phyloP scores from a whole-genome alignment of 1,140 invertebrate genomes.

The Frieseomelitta varia region DNA sequence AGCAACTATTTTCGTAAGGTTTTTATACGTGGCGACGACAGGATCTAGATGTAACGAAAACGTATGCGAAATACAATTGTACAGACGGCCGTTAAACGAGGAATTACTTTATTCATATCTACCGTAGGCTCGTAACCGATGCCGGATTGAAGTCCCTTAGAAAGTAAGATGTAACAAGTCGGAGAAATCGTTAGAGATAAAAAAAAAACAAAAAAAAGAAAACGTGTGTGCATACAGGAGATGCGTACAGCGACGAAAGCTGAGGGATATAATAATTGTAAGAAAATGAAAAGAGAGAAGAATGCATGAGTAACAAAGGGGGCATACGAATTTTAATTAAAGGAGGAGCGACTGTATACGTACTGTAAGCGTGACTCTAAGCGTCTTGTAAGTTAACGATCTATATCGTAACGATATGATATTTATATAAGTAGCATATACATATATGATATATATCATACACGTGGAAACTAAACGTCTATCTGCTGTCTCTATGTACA shows the following conservation, averaged over 20 bases:
- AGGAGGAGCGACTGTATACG: slow-evolving; percentile 32
- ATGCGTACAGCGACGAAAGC: too few relatives aligned
- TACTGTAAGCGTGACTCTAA: slow-evolving; percentile 30
- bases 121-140: slow-evolving; percentile 19
- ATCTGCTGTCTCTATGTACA: slow-evolving; percentile 57
- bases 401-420: slow-evolving; percentile 26
- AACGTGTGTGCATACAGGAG: too few relatives aligned
- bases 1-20: slow-evolving; percentile 75
- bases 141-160: neutral
- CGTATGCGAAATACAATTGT: slow-evolving; percentile 41
- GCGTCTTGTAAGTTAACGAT: slow-evolving; percentile 35
- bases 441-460: neutral
- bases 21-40: slow-evolving; percentile 67
- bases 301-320: neutral
- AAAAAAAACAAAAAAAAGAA: too few relatives aligned
- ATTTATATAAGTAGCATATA: slow-evolving; percentile 35
- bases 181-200: neutral
- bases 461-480: slow-evolving; percentile 44
- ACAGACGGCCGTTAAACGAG: slow-evolving; percentile 26
- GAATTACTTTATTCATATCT: slow-evolving; percentile 60
- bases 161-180: neutral
- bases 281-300: too few relatives aligned
- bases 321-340: neutral
- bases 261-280: neutral
- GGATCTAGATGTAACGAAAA: slow-evolving; percentile 54